phyloP scores from a whole-genome alignment of 2,797 vertebrate genomes.

The Xenops minutus region DNA sequence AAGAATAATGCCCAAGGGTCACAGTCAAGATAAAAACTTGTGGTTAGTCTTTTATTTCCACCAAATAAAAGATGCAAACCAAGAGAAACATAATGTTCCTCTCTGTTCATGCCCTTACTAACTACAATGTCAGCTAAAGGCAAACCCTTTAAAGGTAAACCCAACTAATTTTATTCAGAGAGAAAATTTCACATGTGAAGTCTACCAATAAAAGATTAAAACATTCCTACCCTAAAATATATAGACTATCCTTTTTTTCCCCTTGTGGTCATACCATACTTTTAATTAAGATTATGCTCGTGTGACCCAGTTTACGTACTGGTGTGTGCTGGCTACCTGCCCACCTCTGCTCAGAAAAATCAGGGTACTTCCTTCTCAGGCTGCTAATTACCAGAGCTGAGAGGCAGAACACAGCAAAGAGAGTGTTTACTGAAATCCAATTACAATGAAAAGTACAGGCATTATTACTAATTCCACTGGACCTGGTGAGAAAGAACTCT shows the following conservation, averaged over 20 bases:
- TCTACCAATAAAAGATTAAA: not conserved
- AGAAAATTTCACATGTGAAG: not conserved
- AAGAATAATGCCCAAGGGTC: not conserved
- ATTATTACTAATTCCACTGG: not conserved
- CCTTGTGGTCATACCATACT: not conserved
- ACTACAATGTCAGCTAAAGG: not conserved
- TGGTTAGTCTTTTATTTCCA: not conserved
- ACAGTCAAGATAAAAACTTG: not conserved
- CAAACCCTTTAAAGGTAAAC: conserved; percentile 13
- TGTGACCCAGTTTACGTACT: conserved; percentile 46
- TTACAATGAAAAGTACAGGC: conserved; percentile 30
- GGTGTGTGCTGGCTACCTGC: conserved; percentile 33
- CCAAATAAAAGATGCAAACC: not conserved
- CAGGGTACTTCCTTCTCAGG: conserved; percentile 60
- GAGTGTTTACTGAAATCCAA: conserved; percentile 38
- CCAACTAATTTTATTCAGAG: not conserved
- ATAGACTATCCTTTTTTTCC: not conserved
- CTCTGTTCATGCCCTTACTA: not conserved
- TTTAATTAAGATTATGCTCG: not conserved
- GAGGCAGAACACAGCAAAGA: conserved; percentile 5
- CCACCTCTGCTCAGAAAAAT: conserved; percentile 43
- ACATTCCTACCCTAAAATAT: not conserved
- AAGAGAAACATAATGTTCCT: not conserved
- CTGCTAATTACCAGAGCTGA: conserved; percentile 47
- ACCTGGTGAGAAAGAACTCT: not conserved